Evolutionary conservation across 1,140 invertebrate genomes (phyloP), one percentile per base, ranked within the genome.

Genomic region (Macrosteles quadrilineatus): DNA sequence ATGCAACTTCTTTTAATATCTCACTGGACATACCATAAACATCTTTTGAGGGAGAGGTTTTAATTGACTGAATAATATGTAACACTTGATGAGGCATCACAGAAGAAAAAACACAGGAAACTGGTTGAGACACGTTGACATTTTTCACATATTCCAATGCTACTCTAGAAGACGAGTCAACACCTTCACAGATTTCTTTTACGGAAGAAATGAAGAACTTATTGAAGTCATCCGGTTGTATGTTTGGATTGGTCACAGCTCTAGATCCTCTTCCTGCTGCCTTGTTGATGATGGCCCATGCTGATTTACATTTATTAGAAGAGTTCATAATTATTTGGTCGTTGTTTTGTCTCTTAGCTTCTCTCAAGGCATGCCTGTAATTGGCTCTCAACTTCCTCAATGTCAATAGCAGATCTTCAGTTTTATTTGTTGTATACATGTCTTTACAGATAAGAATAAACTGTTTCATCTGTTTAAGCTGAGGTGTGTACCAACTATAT

Each of bases 1-100:
- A 19, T 6, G n/a, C 47, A 50, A 50, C 21, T 9, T 65, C 21
- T 65, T 65, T 65, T 43, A 65, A 19, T 17, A 30, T 17, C 2
- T 65, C 25, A 19, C 62, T 65, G 17, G 27, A 31, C 9, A 65
- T 2, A 65, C 40, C 62, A 65, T 65, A 65, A 9, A 65, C 25
- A 31, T 65, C 62, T 23, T 45, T 27, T 17, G 27, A 31, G 17
- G 11, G 11, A 50, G 66, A 67, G 1, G n/a, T 19, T 67, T 47
- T 67, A n/a, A 67, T 19, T n/a, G 29, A 43, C 32, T 14, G 12
- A 50, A 67, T 47, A 59, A 65, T 23, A 36, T 36, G 12, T 29
- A 65, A 32, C 1, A 65, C 62, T 3, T 21, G n/a, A 17, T 65
- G 19, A 19, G 9, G 17, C 17, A 29, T 31, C 4, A 65, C 62